Base-by-base conservation (phyloP, 2,888 invertebrate genomes). In the Sclerodermus sp. region DNA sequence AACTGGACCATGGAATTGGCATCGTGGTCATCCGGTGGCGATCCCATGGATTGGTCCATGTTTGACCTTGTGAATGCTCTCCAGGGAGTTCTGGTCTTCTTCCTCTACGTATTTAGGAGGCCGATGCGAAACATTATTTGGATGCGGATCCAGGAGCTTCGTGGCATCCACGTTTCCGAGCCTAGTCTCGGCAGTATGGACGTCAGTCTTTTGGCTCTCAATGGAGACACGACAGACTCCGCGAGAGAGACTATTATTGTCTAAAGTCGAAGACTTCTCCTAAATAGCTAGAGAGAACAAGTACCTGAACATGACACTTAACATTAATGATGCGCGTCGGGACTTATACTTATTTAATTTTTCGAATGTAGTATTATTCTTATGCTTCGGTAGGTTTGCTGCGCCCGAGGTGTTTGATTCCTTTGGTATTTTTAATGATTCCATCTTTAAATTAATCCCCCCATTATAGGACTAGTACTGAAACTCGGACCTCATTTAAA, bases 1-100 rank as follows among this genome's bases (percentile, higher is more conserved):
- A 87, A 87, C 43, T 89, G 89, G 89, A 80, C 84, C 29, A 81
- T 88, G 72, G 89, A 89, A 73, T 81, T 88, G 56, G 82, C 88
- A 0, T 87, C 88, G 0, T 88, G 85, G 83, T 81, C 81, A 42
- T 81, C 81, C 0, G 84, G 83, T 1, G 82, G 83, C 43, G 80
- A 82, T 45, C 73, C 81, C 0, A 70, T 79, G 1, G 79, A 80
- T 13, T 85, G 87, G 81, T 82, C 85, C 0, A 80, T 87, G 15
- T 86, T 87, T 63, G 88, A 88, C 72, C 81, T 87, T 57, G 79
- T 88, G 59, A 88, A 88, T 70, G 86, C 87, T 0, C 76, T 87
- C 31, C 88, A 89, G 66, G 89, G 89, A 6, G 82, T 87, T 12
- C 81, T 87, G 44, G 84, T 89, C 32, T 84, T 88, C 68, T 81